These are phyloP conservation scores for Apteryx owenii DNA, from an alignment of 2,113 vertebrate genomes.

Conservation along the genomic window DNA sequence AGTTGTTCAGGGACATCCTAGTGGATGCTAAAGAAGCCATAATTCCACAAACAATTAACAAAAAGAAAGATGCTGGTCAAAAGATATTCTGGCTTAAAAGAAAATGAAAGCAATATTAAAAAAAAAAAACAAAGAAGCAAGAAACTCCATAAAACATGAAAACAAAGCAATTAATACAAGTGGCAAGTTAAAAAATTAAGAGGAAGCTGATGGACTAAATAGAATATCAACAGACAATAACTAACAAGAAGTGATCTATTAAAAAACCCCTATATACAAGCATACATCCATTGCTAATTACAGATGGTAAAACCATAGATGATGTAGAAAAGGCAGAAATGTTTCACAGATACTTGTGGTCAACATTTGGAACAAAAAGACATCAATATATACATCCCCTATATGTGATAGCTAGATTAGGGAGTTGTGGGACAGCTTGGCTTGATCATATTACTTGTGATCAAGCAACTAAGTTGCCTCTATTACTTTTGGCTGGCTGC, in stretches of 20 bases:
- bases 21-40: neutral
- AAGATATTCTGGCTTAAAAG: neutral
- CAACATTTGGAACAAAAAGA: too few species aligned
- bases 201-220: neutral
- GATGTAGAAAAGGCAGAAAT: neutral
- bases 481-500: neutral
- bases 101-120: neutral
- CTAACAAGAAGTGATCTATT: neutral
- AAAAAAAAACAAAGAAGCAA: neutral
- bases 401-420: neutral
- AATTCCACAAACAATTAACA: neutral
- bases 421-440: neutral
- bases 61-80: neutral
- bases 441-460: neutral
- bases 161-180: neutral
- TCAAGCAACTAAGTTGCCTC: neutral
- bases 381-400: too few species aligned
- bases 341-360: neutral
- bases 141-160: neutral
- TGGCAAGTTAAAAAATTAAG: neutral
- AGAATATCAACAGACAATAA: neutral
- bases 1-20: neutral
- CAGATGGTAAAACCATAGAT: neutral
- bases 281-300: neutral
- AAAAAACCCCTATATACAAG: accelerated